These are phyloP conservation scores for Branchipolynoe longqiensis DNA, from an alignment of 2,888 invertebrate genomes.

Conservation along the genomic window DNA sequence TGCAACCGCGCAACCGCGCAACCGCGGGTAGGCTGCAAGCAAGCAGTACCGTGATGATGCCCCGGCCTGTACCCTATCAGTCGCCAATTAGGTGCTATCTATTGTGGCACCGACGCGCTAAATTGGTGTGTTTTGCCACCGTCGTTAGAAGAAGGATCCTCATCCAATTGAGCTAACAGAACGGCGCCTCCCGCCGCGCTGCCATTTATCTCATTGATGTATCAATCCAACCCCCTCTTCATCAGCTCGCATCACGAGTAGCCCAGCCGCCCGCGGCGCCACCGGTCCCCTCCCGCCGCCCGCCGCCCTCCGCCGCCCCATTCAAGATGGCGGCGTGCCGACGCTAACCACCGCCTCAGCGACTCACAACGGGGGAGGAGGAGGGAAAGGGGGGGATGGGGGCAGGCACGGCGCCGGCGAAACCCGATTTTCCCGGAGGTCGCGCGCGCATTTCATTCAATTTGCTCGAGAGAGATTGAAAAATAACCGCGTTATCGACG, in stretches of 20 bases:
- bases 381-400: too few relatives aligned
- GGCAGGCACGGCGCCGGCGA: slow-evolving; percentile 33
- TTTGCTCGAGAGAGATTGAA: slow-evolving; percentile 57
- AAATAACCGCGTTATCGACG: slow-evolving; percentile 54
- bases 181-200: slow-evolving; percentile 21
- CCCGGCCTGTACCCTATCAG: slow-evolving; percentile 37
- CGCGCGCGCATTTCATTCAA: slow-evolving; percentile 56
- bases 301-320: slow-evolving; percentile 9
- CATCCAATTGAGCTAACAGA: slow-evolving; percentile 57
- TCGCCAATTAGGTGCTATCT: slow-evolving; percentile 41
- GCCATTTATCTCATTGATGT: slow-evolving; percentile 57
- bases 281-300: not conserved
- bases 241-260: slow-evolving; percentile 29
- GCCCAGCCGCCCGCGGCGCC: slow-evolving; percentile 26
- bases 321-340: slow-evolving; percentile 38
- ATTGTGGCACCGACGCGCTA: slow-evolving; percentile 48
- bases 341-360: slow-evolving; percentile 37
- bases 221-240: slow-evolving; percentile 56
- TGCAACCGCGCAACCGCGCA: too few relatives aligned
- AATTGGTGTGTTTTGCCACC: slow-evolving; percentile 52
- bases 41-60: slow-evolving; percentile 18
- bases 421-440: slow-evolving; percentile 56
- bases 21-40: not conserved
- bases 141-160: slow-evolving; percentile 56
- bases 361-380: too few relatives aligned